Evolutionary conservation across 2,888 invertebrate species (phyloP), one percentile per base, ranked within the genome.

Genomic region (Eilema caniola): DNA sequence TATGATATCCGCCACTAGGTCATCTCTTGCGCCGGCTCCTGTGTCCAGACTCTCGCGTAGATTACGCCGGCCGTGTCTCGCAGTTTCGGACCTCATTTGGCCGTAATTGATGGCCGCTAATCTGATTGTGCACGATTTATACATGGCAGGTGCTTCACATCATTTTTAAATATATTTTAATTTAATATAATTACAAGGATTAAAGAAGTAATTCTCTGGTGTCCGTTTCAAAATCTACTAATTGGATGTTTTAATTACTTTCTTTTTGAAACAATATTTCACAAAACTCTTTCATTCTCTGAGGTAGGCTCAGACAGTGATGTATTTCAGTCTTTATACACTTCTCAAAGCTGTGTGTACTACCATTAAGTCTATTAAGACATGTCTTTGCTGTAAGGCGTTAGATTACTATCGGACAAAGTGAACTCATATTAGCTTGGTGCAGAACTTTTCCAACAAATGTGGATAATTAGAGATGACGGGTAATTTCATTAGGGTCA

Each of bases 41-140:
- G 12, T 23, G 14, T 25, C 24, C 60, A 65, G 31, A n/a, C 28
- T 62, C 66, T 57, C 62, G 56, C 57, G 57, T 67, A 73, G 66
- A 75, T 77, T 67, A 62, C 74, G 70, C 12, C 23, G 37, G 53
- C 12, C 61, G 65, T 62, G 63, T 59, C 73, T 67, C 66, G 67
- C 80, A 72, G 78, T 31, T 74, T 73, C 63, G 47, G 75, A 77
- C 71, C 79, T 81, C 81, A 77, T 81, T 81, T 79, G 31, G 67
- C 66, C 28, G 69, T 76, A 83, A 81, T 81, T 72, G 76, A 81
- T 81, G 73, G 69, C 41, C 60, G 67, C 73, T 83, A 70, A 81
- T 81, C 81, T 81, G 63, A 83, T 76, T 73, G 68, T 57, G 59
- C 20, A 59, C 56, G 66, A 82, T 74, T 72, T 73, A 80, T 82